Percentiles rank a stretch among this genome's conserved stretches.
These are phyloP conservation scores for Sarcophaga rosellei DNA, from an alignment of 2,888 invertebrate genomes.

Conservation along the genomic window DNA sequence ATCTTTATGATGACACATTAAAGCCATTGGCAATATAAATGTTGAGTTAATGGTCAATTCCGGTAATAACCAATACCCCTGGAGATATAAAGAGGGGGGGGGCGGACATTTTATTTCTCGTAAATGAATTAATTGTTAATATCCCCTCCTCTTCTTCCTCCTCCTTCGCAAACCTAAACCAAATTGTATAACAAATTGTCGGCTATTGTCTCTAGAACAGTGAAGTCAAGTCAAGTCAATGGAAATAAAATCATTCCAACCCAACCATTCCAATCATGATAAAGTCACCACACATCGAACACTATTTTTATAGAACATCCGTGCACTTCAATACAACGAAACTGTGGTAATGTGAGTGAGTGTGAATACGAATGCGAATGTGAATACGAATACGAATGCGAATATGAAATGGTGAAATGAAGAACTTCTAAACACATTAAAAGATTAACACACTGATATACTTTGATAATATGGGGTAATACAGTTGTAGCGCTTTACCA, in stretches of 20 bases:
- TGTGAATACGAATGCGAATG: constrained; percentile 2
- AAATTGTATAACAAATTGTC: constrained; percentile 48
- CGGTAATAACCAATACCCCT: constrained; percentile 49
- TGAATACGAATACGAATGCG: background rate
- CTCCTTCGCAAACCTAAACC: background rate
- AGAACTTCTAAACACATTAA: constrained; percentile 79
- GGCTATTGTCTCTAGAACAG: constrained; percentile 28
- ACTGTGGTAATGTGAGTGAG: background rate
- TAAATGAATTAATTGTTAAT: constrained; percentile 68
- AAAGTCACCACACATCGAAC: constrained; percentile 1
- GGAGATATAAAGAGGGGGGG: constrained; percentile 19
- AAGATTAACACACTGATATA: constrained; percentile 79
- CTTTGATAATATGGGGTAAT: constrained; percentile 62
- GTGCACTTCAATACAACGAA: background rate
- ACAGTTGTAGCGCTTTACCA: background rate
- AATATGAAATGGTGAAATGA: constrained; percentile 29
- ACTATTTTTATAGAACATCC: background rate
- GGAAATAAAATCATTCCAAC: constrained; percentile 48
- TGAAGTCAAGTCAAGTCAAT: constrained; percentile 16
- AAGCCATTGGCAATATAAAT: constrained; percentile 46
- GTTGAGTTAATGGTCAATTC: constrained; percentile 61
- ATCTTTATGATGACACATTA: constrained; percentile 15
- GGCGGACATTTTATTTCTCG: constrained; percentile 50
- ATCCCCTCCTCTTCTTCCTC: constrained; percentile 7
- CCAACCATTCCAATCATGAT: constrained; percentile 41